Base-by-base conservation (phyloP, 2,797 vertebrate species). In the Sternarchorhynchus goeldii region DNA sequence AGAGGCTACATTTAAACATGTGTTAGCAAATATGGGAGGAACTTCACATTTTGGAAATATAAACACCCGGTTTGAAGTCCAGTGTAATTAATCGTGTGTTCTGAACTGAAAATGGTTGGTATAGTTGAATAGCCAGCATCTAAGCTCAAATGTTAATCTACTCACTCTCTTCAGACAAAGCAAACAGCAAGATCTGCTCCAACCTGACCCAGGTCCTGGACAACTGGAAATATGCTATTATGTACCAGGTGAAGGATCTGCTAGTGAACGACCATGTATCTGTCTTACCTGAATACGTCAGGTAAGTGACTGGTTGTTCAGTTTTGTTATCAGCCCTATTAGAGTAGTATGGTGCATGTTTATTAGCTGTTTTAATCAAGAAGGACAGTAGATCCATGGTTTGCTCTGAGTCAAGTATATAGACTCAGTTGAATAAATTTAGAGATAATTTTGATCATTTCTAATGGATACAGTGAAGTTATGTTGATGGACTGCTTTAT, bases 141-240 rank as follows among this genome's bases (percentile, higher is more conserved):
- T 21, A 57, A 56, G 16, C 12, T 63, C 62, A 8, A 0, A 31
- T 29, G 50, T 0, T 21, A 5, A 18, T 20, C 65, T 31, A 6
- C 41, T 39, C 55, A 4, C 81, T 25, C 84, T 60, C 74, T 31
- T 83, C 85, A 81, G 88, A 87, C 45, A 85, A 89, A 55, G 64
- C 50, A 0, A 82, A 86, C 0, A 66, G 64, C 3, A 92, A 87
- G 79, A 92, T 90, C 18, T 97, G 95, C 7, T 93, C 95, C 78
- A 97, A 97, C 88, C 87, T 97, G 77, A 95, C 95, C 55, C 91
- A 94, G 73, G 92, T 96, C 0, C 87, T 96, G 90, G 95, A 97
- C 90, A 97, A 96, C 88, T 96, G 95, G 95, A 95, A 93, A 78
- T 96, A 93, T 78, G 95, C 96, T 57, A 96, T 96, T 85, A 79